Percentiles rank a stretch among this genome's conserved stretches.
Conservation (phyloP, 2,113 vertebrate genomes). For the Lophochroa leadbeateri region DNA sequence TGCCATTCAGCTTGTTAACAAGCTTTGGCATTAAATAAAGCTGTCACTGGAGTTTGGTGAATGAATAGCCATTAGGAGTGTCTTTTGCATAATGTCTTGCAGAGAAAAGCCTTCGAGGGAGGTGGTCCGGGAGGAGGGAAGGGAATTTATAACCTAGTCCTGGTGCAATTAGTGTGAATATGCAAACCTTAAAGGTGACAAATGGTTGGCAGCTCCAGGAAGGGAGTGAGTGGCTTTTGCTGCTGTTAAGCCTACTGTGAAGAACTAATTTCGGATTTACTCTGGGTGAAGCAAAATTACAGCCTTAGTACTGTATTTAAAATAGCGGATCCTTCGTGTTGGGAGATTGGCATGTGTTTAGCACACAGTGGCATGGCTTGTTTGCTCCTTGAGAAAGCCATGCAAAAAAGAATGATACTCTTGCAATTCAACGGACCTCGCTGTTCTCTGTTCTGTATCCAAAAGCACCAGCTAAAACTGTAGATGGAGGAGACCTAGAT, state of each 20-base stretch:
- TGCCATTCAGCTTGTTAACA: slow-evolving; percentile 82
- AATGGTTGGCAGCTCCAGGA: slow-evolving; percentile 35
- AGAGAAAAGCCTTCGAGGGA: slow-evolving; percentile 50
- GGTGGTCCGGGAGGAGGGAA: slow-evolving; percentile 67
- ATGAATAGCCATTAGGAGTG: slow-evolving; percentile 73
- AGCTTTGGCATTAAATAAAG: slow-evolving; percentile 80
- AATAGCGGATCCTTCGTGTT: background rate
- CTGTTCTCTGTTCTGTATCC: background rate
- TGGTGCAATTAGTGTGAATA: slow-evolving; percentile 68
- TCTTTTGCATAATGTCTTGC: slow-evolving; percentile 65
- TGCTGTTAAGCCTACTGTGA: background rate
- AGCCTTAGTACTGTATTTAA: background rate
- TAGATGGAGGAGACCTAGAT: background rate
- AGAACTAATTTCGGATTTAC: background rate
- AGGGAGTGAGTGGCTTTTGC: background rate
- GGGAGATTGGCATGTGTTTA: slow-evolving; percentile 29
- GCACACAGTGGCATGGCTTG: background rate
- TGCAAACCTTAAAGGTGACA: slow-evolving; percentile 63
- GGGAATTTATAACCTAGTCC: slow-evolving; percentile 59
- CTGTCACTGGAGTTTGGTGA: slow-evolving; percentile 69
- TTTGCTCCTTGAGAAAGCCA: slow-evolving; percentile 6
- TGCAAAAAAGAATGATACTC: background rate
- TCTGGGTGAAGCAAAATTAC: slow-evolving; percentile 1
- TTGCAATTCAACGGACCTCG: background rate
- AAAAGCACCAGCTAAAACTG: background rate